Conservation (phyloP, 2,888 invertebrate species). For the Metalampra italica region DNA sequence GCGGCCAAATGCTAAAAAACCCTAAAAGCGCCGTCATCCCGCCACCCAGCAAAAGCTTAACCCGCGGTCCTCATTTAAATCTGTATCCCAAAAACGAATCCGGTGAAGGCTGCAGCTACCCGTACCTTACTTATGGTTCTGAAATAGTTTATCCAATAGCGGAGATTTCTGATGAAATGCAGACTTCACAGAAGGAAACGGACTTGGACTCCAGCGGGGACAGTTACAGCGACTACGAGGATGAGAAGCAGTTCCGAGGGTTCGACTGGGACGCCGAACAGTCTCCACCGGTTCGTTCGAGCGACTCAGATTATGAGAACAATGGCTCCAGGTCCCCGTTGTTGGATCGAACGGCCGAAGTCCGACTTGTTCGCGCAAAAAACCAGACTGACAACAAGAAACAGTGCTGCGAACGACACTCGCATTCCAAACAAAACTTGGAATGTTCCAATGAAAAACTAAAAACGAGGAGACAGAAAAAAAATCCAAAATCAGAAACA, state of each 20-base stretch:
- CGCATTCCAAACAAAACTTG: conserved; percentile 38
- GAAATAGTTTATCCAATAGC: conserved; percentile 91
- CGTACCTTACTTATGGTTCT: conserved; percentile 82
- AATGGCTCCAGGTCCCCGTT: conserved; percentile 85
- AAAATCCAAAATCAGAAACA: conserved; percentile 48
- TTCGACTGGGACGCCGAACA: conserved; percentile 74
- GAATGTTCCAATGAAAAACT: conserved; percentile 57
- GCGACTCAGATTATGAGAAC: conserved; percentile 84
- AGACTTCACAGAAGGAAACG: conserved; percentile 81
- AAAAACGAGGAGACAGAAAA: conserved; percentile 68
- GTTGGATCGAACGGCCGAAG: conserved; percentile 72
- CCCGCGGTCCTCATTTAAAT: conserved; percentile 84
- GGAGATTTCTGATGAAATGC: conserved; percentile 89
- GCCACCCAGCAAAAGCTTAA: conserved; percentile 83
- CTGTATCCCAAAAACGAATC: conserved; percentile 81
- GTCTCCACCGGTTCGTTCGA: conserved; percentile 65
- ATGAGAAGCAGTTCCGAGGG: conserved; percentile 75
- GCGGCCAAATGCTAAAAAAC: conserved; percentile 82
- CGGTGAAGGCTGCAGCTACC: conserved; percentile 87
- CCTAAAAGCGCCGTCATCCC: conserved; percentile 81
- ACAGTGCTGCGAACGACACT: conserved; percentile 56
- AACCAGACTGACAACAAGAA: conserved; percentile 57
- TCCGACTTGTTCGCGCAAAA: conserved; percentile 61
- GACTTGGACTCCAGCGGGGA: conserved; percentile 79
- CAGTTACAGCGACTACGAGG: conserved; percentile 81